Percentiles rank a stretch among this genome's conserved stretches.
phyloP scores from a whole-genome alignment of 2,888 invertebrate genomes.

The Tipula unca region DNA sequence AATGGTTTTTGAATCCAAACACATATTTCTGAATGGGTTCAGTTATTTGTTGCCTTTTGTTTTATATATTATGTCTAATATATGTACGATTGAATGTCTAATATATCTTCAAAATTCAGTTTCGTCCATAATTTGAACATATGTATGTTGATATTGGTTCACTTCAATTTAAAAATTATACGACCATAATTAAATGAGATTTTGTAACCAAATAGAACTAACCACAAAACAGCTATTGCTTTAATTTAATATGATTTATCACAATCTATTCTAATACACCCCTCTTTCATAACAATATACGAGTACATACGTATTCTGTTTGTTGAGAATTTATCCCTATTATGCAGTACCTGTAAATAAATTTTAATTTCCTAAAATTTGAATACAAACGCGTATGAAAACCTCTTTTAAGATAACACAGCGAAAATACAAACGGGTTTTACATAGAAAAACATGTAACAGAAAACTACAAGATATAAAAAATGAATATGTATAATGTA shows the following conservation, averaged over 20 bases:
- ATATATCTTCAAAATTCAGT: neutral
- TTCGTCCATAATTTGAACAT: neutral
- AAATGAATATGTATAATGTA: neutral
- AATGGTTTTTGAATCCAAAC: neutral
- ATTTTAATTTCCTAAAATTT: neutral
- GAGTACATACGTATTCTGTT: neutral
- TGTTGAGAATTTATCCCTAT: neutral
- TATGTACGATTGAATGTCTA: neutral
- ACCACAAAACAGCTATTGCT: neutral
- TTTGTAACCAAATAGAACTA: neutral
- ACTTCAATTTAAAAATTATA: neutral
- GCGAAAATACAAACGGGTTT: neutral
- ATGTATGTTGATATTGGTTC: neutral
- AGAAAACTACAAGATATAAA: neutral
- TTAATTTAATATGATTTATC: neutral
- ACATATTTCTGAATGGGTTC: neutral
- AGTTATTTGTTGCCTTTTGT: neutral
- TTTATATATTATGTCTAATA: neutral
- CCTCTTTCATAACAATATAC: neutral
- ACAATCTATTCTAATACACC: neutral
- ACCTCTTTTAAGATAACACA: neutral
- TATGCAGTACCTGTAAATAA: constrained; percentile 8
- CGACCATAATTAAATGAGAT: neutral
- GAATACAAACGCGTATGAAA: neutral
- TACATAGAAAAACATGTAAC: neutral